phyloP scores from a whole-genome alignment of 2,797 vertebrate species.

The Xenopus petersii region DNA sequence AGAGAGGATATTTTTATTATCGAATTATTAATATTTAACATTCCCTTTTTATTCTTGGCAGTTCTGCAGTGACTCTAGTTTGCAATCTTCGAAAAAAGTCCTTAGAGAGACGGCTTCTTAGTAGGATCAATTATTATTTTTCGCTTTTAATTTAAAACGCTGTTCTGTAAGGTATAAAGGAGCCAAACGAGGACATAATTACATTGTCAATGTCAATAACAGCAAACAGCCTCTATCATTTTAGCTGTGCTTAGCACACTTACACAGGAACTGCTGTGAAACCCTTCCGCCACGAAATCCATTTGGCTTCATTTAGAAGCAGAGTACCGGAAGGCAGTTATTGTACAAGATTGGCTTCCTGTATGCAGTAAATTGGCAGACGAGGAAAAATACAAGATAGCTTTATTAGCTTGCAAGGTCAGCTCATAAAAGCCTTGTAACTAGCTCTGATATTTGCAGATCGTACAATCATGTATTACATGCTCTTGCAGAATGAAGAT shows the following conservation, averaged over 20 bases:
- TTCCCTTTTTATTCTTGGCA: constrained; percentile 36
- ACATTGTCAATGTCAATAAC: constrained; percentile 64
- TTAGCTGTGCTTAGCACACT: constrained; percentile 74
- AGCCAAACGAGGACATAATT: constrained; percentile 64
- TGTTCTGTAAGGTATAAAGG: constrained; percentile 38
- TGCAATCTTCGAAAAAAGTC: constrained; percentile 22
- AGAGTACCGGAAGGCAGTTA: constrained; percentile 76
- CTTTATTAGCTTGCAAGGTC: constrained; percentile 72
- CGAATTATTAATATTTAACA: constrained; percentile 45
- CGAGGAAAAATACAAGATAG: constrained; percentile 68
- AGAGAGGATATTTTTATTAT: constrained; percentile 25
- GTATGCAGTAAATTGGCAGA: constrained; percentile 69
- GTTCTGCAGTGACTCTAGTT: constrained; percentile 15
- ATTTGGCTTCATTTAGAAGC: constrained; percentile 73
- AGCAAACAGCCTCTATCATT: constrained; percentile 55
- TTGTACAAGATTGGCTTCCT: constrained; percentile 77
- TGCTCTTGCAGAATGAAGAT: background rate
- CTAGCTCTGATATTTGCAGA: constrained; percentile 50
- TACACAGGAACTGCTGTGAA: constrained; percentile 63
- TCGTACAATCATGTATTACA: constrained; percentile 5
- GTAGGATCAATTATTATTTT: constrained; percentile 47
- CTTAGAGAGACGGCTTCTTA: constrained; percentile 32
- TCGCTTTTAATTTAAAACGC: constrained; percentile 43
- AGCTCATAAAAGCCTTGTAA: constrained; percentile 58
- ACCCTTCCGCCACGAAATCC: constrained; percentile 65